Conservation (phyloP, 2,113 vertebrate genomes). For the Rallus limicola region DNA sequence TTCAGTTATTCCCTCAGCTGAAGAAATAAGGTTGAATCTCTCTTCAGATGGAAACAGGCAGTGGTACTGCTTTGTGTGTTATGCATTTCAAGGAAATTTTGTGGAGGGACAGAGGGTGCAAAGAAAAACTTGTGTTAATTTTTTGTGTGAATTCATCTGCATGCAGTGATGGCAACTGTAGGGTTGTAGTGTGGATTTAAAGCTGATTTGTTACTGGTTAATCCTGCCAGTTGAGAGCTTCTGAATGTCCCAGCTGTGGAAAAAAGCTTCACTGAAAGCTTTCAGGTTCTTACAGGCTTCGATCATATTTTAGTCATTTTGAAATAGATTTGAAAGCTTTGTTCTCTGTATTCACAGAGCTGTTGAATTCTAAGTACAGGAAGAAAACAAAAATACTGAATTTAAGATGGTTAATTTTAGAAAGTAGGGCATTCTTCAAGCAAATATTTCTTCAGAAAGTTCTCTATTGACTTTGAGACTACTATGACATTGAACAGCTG, state of each 20-base stretch:
- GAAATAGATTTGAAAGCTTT: background rate
- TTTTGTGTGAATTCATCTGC: background rate
- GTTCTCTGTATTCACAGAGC: background rate
- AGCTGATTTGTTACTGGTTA: background rate
- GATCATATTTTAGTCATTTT: background rate
- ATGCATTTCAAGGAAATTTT: background rate
- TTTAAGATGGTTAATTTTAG: background rate
- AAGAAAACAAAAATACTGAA: background rate
- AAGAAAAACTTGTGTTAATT: background rate
- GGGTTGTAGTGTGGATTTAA: background rate
- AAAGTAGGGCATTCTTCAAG: background rate
- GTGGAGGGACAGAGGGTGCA: background rate
- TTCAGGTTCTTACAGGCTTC: background rate
- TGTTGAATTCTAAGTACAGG: too few relatives aligned
- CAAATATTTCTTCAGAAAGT: background rate
- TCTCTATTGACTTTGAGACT: background rate
- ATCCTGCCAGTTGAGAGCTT: background rate
- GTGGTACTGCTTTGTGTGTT: background rate
- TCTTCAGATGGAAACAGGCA: background rate
- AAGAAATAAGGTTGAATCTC: background rate
- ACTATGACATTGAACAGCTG: background rate
- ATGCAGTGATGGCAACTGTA: background rate
- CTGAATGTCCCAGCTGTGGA: background rate
- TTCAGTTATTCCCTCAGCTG: background rate
- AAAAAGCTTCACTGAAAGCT: background rate